Base-by-base conservation (phyloP, 2,113 vertebrate species). In the Otus sunia region DNA sequence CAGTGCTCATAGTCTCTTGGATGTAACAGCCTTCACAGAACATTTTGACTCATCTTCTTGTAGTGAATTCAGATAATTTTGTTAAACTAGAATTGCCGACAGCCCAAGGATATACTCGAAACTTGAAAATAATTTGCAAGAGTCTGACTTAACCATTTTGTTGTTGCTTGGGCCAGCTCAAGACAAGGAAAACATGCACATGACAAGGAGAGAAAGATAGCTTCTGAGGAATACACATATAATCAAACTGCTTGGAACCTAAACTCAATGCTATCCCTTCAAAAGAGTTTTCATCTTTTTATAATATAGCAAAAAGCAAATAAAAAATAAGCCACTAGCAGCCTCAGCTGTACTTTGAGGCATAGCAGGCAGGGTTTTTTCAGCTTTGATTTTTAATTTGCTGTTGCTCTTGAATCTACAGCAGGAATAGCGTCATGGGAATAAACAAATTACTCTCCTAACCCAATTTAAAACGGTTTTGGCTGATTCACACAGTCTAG, bases 391-490 rank as follows among this genome's bases (percentile, higher is more conserved):
- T 91, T 92, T 88, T 73, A 76, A 67, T 79, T 92, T 88, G 15
- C 15, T 6, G 12, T 69, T 74, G 17, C n/a, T 81, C 47, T 64
- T 75, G 60, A 47, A 81, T 41, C 29, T 75, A 30, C 5, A 27
- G 29, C 32, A 74, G 47, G 29, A 86, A 58, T 6, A 62, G 15
- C 23, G 36, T 30, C 16, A 75, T 25, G 52, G 68, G 49, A 87
- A 77, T 81, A 92, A 89, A 63, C 34, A 88, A 93, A 92, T 94
- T 56, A 75, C n/a, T 67, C 19, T 90, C 83, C 34, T 77, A 80
- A 82, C 20, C 12, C 36, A 41, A 53, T 81, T 90, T 95, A 62
- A 81, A 96, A 67, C 21, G 18, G 39, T 76, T 96, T 84, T 37
- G n/a, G 18, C 39, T 73, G 64, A 68, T 62, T 78, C 29, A 77